phyloP scores from a whole-genome alignment of 2,888 invertebrate genomes.

The Psylliodes chrysocephalus region DNA sequence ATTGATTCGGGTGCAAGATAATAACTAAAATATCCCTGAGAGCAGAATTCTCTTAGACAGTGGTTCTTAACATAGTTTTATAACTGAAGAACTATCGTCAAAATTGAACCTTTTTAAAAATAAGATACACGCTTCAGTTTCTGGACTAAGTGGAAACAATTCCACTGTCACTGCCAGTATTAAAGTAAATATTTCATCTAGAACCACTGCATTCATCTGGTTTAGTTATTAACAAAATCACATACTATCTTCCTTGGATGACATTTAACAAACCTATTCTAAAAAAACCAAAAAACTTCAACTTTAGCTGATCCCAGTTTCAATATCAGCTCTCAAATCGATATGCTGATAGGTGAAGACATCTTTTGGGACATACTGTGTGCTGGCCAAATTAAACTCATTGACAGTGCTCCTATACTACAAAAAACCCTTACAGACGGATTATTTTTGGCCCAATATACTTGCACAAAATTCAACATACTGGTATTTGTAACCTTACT shows the following conservation, averaged over 20 bases:
- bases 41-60: constrained; percentile 21
- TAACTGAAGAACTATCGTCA: constrained; percentile 9
- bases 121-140: neutral
- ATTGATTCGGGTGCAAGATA: constrained; percentile 4
- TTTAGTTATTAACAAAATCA: constrained; percentile 9
- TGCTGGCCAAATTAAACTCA: constrained; percentile 18
- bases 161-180: constrained; percentile 3
- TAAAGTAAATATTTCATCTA: constrained; percentile 4
- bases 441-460: neutral
- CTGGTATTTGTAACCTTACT: neutral
- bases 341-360: constrained; percentile 18
- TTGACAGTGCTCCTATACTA: neutral
- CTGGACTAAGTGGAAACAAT: constrained; percentile 1
- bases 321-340: constrained; percentile 14
- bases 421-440: neutral
- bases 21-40: neutral
- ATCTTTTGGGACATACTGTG: constrained; percentile 25
- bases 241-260: constrained; percentile 16
- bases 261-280: constrained; percentile 17
- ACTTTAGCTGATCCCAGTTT: constrained; percentile 22
- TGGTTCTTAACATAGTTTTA: constrained; percentile 26
- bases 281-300: neutral
- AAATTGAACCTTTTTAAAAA: constrained; percentile 8
- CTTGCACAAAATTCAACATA: neutral
- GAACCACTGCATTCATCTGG: constrained; percentile 10